Percentiles rank a stretch among this genome's conserved stretches.
Evolutionary conservation across 2,113 vertebrate species (phyloP).

Genomic region (Gallinago jamesoni): DNA sequence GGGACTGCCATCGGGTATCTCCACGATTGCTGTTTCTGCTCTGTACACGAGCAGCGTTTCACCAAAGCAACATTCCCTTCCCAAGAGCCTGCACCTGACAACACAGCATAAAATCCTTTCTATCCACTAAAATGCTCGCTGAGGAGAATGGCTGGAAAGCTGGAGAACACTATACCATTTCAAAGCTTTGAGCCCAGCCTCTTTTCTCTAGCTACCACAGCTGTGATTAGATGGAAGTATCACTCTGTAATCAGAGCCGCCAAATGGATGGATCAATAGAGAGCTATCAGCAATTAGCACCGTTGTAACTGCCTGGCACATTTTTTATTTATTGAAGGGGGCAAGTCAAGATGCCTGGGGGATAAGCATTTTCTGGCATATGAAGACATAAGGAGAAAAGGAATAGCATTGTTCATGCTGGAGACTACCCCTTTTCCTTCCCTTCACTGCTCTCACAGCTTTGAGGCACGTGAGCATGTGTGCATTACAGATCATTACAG

Average conservation of each 20-base stretch:
- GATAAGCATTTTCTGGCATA: neutral
- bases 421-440: neutral
- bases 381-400: neutral
- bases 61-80: neutral
- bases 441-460: neutral
- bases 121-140: neutral
- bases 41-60: neutral
- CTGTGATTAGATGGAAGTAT: constrained; percentile 5
- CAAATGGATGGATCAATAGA: constrained; percentile 39
- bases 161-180: neutral
- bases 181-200: neutral
- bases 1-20: rapidly evolving
- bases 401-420: neutral
- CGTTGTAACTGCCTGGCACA: neutral
- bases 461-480: neutral
- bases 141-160: neutral
- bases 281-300: constrained; percentile 39
- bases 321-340: neutral
- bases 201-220: neutral
- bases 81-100: neutral
- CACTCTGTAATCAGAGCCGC: constrained; percentile 12
- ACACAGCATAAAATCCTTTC: neutral
- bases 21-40: neutral
- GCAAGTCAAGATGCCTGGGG: neutral
- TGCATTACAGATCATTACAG: neutral